phyloP scores from a whole-genome alignment of 2,797 vertebrate genomes.

The Chrysocyon brachyurus region DNA sequence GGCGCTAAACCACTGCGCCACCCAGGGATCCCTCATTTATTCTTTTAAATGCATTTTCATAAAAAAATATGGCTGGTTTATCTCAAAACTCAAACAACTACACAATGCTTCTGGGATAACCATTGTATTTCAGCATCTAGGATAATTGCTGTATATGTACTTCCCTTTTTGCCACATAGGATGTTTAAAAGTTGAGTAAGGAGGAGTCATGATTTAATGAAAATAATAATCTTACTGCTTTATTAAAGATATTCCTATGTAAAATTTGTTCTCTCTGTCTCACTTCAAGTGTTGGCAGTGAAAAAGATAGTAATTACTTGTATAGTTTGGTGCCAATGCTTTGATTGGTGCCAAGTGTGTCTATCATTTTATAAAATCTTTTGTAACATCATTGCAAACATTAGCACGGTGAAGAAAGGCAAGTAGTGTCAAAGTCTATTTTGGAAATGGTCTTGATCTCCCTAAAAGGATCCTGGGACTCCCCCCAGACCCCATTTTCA shows the following conservation, averaged over 20 bases:
- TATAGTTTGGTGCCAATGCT: background rate
- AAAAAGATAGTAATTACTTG: background rate
- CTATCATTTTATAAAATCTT: background rate
- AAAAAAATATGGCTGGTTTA: background rate
- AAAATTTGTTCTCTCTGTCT: background rate
- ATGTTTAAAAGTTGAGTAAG: background rate
- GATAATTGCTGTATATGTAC: background rate
- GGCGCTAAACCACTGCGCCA: too few relatives aligned
- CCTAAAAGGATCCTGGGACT: background rate
- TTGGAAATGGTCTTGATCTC: conserved; percentile 37
- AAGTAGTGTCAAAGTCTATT: background rate
- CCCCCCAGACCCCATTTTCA: background rate
- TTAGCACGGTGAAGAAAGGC: background rate
- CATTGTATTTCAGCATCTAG: background rate
- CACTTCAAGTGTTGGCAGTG: background rate
- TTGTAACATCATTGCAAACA: background rate
- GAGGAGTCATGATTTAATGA: conserved; percentile 21
- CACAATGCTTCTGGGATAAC: background rate
- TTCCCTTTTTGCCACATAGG: background rate
- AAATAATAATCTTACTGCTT: background rate
- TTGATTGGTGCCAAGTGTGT: background rate
- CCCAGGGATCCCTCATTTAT: background rate
- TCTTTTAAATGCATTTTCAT: background rate
- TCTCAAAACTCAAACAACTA: background rate
- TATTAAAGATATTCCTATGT: background rate